These are phyloP conservation scores for Spilogale gracilis DNA, from an alignment of 2,113 vertebrate species.

Conservation along the genomic window DNA sequence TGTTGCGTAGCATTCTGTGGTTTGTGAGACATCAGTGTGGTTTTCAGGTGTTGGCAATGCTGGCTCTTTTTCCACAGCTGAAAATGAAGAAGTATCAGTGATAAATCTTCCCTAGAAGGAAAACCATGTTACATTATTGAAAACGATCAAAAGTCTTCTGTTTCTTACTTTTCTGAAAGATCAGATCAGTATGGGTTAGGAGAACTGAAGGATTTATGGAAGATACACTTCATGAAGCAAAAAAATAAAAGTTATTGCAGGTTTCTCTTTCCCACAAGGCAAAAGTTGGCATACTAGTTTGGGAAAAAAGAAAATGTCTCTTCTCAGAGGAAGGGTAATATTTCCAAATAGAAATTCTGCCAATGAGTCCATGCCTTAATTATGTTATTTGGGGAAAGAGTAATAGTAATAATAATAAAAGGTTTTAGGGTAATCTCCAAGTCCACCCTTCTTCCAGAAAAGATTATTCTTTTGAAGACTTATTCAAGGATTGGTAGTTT, in stretches of 20 bases:
- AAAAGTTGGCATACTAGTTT: slow-evolving; percentile 36
- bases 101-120: background rate
- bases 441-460: background rate
- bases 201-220: background rate
- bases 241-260: background rate
- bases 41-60: background rate
- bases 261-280: background rate
- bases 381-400: background rate
- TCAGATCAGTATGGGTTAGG: background rate
- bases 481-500: slow-evolving; percentile 28
- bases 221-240: background rate
- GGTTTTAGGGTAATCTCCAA: background rate
- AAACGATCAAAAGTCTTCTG: background rate
- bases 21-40: background rate
- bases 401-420: background rate
- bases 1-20: background rate
- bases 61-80: background rate
- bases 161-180: slow-evolving; percentile 32
- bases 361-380: background rate
- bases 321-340: background rate
- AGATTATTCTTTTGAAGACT: background rate
- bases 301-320: background rate
- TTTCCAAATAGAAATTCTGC: background rate
- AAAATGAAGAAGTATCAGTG: background rate
- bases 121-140: slow-evolving; percentile 34